Base-by-base conservation (phyloP, 2,113 vertebrate species). In the Bucco capensis region DNA sequence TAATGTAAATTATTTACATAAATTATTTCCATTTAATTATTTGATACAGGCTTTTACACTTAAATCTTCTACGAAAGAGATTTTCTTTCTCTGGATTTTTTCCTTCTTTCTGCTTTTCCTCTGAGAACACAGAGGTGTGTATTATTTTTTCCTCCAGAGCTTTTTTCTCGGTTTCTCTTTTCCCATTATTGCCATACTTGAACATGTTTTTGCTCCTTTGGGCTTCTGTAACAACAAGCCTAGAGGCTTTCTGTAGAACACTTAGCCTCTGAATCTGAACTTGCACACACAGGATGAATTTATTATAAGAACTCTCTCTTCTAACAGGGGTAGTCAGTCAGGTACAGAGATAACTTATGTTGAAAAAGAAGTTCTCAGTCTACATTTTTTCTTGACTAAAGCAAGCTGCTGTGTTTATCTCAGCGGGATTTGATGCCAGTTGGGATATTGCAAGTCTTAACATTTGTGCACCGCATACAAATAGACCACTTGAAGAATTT, bases 221-320 rank as follows among this genome's bases (percentile, higher is more conserved):
- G 49, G 90, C 27, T 90, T 83, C 38, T 83, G 28, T 88, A 94
- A 78, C 80, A 86, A 60, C n/a, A 86, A 93, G 61, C 57, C 69
- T 60, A 38, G 56, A 83, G 79, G 49, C 23, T 95, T 89, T 28
- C 44, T 90, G 53, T 53, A 90, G 65, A 93, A 77, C 19, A 28
- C 65, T 89, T 91, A 95, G 74, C 92, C 76, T 94, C 79, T 94
- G 61, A 64, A 83, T 88, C 72, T 94, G 83, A 95, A 94, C 88
- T 88, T 90, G 83, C 33, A 47, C 53, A 78, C 31, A 75, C 0
- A 2, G 51, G 28, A 88, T 81, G 57, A 88, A 91, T 94, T 94
- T 88, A 83, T 91, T 83, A 65, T 51, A 71, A 83, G 60, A 90
- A 71, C 10, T 77, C 7, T 74, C 21, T 88, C 56, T 78, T 91